Percentiles rank a stretch among this genome's conserved stretches.
These are phyloP conservation scores for Pterocles burchelli DNA, from an alignment of 2,113 vertebrate species.

Conservation along the genomic window DNA sequence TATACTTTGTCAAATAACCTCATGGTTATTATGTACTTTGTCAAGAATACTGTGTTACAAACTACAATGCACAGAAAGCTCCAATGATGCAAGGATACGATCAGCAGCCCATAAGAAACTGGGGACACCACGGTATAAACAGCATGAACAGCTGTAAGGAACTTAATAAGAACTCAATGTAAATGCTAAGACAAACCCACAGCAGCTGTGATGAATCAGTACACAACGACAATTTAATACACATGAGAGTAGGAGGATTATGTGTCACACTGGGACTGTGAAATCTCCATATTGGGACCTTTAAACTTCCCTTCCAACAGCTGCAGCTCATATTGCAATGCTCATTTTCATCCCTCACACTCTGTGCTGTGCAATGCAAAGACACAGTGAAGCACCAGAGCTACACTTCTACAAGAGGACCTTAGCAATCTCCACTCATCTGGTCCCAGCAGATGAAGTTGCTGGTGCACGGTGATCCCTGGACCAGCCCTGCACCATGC, in stretches of 20 bases:
- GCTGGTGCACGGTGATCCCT: fast-evolving
- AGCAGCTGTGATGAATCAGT: not conserved
- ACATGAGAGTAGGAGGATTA: not conserved
- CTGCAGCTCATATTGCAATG: not conserved
- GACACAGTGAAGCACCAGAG: not conserved
- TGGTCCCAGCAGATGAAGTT: not conserved
- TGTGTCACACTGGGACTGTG: not conserved
- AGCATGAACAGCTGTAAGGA: not conserved
- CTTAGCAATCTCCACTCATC: not conserved
- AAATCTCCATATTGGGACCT: slow-evolving; percentile 5
- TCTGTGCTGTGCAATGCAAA: not conserved
- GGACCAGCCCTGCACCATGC: not conserved
- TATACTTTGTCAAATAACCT: not conserved
- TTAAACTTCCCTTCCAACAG: not conserved
- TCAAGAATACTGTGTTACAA: not conserved
- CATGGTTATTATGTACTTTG: not conserved
- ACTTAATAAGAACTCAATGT: no score
- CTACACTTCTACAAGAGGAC: fast-evolving
- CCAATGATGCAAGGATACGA: not conserved
- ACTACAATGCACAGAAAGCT: not conserved
- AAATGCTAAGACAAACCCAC: not conserved
- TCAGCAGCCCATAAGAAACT: not conserved
- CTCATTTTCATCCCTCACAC: not conserved
- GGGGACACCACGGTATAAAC: not conserved
- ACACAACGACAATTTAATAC: fast-evolving